Base-by-base conservation (phyloP, 2,113 vertebrate genomes). In the Myotis yumanensis region DNA sequence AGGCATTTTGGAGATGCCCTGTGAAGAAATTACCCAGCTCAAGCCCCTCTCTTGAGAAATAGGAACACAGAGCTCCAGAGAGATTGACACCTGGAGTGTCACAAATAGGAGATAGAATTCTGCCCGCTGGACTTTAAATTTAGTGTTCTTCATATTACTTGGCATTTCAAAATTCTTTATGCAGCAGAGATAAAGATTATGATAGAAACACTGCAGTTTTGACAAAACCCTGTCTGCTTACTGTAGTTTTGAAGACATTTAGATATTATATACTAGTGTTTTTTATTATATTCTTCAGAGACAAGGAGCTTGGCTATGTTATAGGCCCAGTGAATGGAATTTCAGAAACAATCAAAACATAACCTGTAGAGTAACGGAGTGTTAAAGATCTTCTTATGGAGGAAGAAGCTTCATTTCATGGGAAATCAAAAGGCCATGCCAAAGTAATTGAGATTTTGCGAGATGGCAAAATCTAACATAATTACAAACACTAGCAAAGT, bases 391-490 rank as follows among this genome's bases (percentile, higher is more conserved):
- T 46, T 68, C 32, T 82, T 87, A 3, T 4, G 7, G 30, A 95
- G 85, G 35, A 87, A 73, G 30, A 6, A 80, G 54, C 32, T 81
- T 80, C 62, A 82, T 89, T 96, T 94, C 77, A 82, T 66, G 66
- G 64, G 52, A 96, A 84, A 93, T 71, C 35, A 83, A 92, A 86
- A 93, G 28, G n/a, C 43, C 66, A 84, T 86, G 2, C 40, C 51
- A 72, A 72, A 71, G 25, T 82, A 87, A 92, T 54, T 46, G 77
- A 52, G 66, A 66, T 81, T 81, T 94, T 92, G 30, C 6, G 77
- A 87, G n/a, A 81, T 1, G 37, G 30, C 16, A 86, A 35, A 75
- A 75, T 48, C 57, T 59, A 84, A 57, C 20, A 80, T 16, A 93
- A 43, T 23, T 48, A 35, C 3, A 90, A 20, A 48, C 25, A 73